A percentile compares a stretch with the other conserved stretches of the same genome.
These are phyloP conservation scores for Platyura marginata DNA, from an alignment of 1,140 invertebrate genomes.

Conservation along the genomic window DNA sequence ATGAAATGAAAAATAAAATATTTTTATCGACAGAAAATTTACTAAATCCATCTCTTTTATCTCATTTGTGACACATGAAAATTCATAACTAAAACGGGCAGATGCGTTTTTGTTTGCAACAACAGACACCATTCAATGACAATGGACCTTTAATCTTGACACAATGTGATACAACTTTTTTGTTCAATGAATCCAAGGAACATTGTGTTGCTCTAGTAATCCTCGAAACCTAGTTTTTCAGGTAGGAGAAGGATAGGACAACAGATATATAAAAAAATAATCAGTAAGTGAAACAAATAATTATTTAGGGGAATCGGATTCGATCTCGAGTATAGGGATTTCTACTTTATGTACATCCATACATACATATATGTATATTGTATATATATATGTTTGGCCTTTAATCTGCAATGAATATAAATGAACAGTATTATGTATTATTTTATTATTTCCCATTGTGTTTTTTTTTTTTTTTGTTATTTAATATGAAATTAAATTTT, in stretches of 20 bases:
- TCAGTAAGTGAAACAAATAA: too few relatives aligned
- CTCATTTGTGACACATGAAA: neutral
- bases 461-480: neutral
- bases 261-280: too few relatives aligned
- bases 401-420: neutral
- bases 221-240: too few relatives aligned
- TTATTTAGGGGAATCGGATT: too few relatives aligned
- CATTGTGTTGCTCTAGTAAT: too few relatives aligned
- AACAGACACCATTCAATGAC: neutral
- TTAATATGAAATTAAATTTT: neutral
- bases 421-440: neutral
- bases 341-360: too few relatives aligned
- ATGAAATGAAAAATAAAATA: too few relatives aligned
- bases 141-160: neutral
- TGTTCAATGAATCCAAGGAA: neutral
- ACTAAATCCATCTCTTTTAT: neutral
- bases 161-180: neutral
- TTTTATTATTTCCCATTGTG: neutral
- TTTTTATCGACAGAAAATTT: too few relatives aligned
- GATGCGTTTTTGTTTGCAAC: neutral
- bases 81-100: neutral
- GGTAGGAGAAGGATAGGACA: too few relatives aligned
- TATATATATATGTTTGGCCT: too few relatives aligned
- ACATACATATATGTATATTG: too few relatives aligned
- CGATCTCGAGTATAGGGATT: too few relatives aligned